phyloP scores from a whole-genome alignment of 2,797 vertebrate species.

The Selene dorsalis region DNA sequence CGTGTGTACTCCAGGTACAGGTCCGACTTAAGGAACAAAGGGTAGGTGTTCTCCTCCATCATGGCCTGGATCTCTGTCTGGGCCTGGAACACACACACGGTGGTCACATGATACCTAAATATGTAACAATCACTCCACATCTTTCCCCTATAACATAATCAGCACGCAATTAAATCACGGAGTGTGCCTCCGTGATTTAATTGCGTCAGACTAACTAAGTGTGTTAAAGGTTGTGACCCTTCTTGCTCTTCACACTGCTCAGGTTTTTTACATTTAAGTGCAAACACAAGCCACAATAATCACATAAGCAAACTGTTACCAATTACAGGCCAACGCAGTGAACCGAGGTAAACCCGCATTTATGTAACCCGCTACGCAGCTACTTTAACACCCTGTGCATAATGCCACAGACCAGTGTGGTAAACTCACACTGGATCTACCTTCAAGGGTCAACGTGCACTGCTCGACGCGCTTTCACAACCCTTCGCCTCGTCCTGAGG shows the following conservation, averaged over 20 bases:
- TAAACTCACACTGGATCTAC: not conserved
- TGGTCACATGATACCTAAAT: conserved; percentile 1
- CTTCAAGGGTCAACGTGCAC: conserved; percentile 1
- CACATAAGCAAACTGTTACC: not conserved
- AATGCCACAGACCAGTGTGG: not conserved
- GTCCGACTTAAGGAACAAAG: conserved; percentile 96
- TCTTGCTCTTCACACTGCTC: not conserved
- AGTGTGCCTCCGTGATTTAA: no score
- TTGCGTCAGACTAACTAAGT: no score
- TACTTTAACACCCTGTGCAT: not conserved
- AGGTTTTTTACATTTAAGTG: not conserved
- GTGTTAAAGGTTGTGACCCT: not conserved
- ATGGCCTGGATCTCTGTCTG: conserved; percentile 94
- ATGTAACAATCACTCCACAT: not conserved
- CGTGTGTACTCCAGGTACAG: conserved; percentile 94
- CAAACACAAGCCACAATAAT: not conserved
- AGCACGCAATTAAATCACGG: not conserved
- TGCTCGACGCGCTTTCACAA: not conserved
- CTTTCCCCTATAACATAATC: not conserved
- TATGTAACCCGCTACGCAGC: not conserved
- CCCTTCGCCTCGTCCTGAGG: no score
- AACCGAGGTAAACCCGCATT: conserved; percentile 5
- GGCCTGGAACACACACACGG: conserved; percentile 81
- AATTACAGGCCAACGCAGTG: not conserved
- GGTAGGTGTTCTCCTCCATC: conserved; percentile 96